Percentiles rank a stretch among this genome's conserved stretches.
These are phyloP conservation scores for Hirtodrosophila histrioides DNA, from an alignment of 2,888 invertebrate species.

Conservation along the genomic window DNA sequence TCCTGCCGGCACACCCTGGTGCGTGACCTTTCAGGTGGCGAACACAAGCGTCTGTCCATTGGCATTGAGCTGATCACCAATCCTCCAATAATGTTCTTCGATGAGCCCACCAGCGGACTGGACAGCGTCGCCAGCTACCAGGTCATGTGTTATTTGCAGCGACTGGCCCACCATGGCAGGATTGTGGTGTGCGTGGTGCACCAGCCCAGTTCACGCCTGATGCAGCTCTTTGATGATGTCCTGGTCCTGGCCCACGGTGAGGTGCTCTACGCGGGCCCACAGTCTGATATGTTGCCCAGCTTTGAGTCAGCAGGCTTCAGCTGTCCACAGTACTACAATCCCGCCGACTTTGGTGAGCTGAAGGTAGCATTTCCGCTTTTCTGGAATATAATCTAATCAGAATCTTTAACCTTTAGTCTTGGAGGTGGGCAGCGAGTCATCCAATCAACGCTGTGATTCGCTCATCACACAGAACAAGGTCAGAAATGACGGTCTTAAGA, in stretches of 20 bases:
- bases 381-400: too few relatives aligned
- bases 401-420: slow-evolving; percentile 73
- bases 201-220: slow-evolving; percentile 93
- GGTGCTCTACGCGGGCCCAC: slow-evolving; percentile 91
- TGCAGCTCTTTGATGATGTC: slow-evolving; percentile 94
- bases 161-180: slow-evolving; percentile 91
- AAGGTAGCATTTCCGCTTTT: too few relatives aligned
- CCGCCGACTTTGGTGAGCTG: slow-evolving; percentile 92
- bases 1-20: slow-evolving; percentile 88
- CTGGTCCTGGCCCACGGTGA: slow-evolving; percentile 91
- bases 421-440: slow-evolving; percentile 86
- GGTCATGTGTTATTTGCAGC: slow-evolving; percentile 90
- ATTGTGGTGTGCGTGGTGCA: slow-evolving; percentile 95
- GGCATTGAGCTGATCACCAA: slow-evolving; percentile 95
- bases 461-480: slow-evolving; percentile 84
- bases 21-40: slow-evolving; percentile 92
- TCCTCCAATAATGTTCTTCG: slow-evolving; percentile 96
- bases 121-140: slow-evolving; percentile 93
- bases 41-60: slow-evolving; percentile 94
- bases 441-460: slow-evolving; percentile 81
- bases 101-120: slow-evolving; percentile 95
- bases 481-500: slow-evolving; percentile 30
- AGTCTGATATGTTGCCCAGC: slow-evolving; percentile 89
- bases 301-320: slow-evolving; percentile 88
- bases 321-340: slow-evolving; percentile 95